Percentiles rank a stretch among this genome's conserved stretches.
Evolutionary conservation across 1,140 invertebrate genomes (phyloP).

Genomic region (Panagrolaimus sp.): DNA sequence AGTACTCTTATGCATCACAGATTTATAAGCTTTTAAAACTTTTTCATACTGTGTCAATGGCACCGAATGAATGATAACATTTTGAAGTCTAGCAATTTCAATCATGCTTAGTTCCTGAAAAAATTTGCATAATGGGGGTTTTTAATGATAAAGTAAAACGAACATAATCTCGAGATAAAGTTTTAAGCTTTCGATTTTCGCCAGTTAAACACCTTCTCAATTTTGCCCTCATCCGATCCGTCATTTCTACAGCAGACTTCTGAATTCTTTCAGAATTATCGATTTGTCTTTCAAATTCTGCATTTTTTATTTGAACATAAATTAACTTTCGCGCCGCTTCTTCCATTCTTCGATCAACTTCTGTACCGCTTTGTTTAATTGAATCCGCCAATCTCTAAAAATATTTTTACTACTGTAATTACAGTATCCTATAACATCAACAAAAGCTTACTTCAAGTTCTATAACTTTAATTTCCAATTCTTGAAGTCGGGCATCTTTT

Average conservation of each 20-base stretch:
- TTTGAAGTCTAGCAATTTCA: slow-evolving; percentile 40
- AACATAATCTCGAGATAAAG: slow-evolving; percentile 30
- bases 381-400: slow-evolving; percentile 31
- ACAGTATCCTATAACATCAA: neutral
- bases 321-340: slow-evolving; percentile 43
- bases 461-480: slow-evolving; percentile 2
- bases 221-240: slow-evolving; percentile 2
- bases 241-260: slow-evolving; percentile 28
- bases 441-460: slow-evolving; percentile 1
- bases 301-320: slow-evolving; percentile 35
- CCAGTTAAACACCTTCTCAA: slow-evolving; percentile 15
- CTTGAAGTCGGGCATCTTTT: neutral
- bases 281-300: slow-evolving; percentile 28
- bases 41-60: slow-evolving; percentile 38
- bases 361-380: slow-evolving; percentile 32
- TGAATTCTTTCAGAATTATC: slow-evolving; percentile 26
- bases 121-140: too few relatives aligned
- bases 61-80: slow-evolving; percentile 44
- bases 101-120: slow-evolving; percentile 39
- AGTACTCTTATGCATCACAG: neutral
- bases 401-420: neutral
- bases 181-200: slow-evolving; percentile 22
- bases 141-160: neutral
- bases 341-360: slow-evolving; percentile 45
- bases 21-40: slow-evolving; percentile 36